phyloP scores from a whole-genome alignment of 2,888 invertebrate species.

The Drosophila borealis region DNA sequence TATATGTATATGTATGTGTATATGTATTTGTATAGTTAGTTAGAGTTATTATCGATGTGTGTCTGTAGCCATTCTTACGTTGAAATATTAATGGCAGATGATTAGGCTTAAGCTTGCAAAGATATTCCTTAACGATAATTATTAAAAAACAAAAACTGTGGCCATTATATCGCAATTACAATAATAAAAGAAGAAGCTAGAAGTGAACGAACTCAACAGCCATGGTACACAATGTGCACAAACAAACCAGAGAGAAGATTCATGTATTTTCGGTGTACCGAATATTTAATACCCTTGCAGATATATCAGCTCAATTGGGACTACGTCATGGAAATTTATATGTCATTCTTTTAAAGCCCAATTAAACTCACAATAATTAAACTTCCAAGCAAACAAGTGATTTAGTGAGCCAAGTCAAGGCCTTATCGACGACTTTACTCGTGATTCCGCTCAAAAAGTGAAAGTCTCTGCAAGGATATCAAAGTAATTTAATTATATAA shows the following conservation, averaged over 20 bases:
- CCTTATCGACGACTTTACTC: no score
- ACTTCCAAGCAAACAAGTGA: no score
- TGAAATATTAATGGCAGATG: constrained; percentile 23
- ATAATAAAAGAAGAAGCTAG: constrained; percentile 18
- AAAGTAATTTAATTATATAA: background rate
- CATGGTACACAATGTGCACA: constrained; percentile 48
- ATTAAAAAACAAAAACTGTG: constrained; percentile 33
- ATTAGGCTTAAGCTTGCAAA: constrained; percentile 45
- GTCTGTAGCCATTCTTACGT: constrained; percentile 41
- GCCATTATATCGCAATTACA: constrained; percentile 40
- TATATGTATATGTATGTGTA: constrained; percentile 44
- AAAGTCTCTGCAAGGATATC: constrained; percentile 12
- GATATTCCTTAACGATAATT: constrained; percentile 52
- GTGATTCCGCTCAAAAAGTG: no score
- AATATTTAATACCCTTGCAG: constrained; percentile 21
- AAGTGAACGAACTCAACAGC: constrained; percentile 39
- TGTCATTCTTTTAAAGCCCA: no score
- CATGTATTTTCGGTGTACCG: constrained; percentile 1
- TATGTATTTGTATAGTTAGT: constrained; percentile 48
- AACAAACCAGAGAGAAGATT: constrained; percentile 11
- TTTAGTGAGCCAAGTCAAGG: no score
- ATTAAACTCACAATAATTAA: no score
- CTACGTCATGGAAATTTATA: no score
- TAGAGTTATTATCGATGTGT: constrained; percentile 40
- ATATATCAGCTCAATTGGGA: background rate